phyloP scores from a whole-genome alignment of 1,140 invertebrate species.

The Dendrolimus punctatus region DNA sequence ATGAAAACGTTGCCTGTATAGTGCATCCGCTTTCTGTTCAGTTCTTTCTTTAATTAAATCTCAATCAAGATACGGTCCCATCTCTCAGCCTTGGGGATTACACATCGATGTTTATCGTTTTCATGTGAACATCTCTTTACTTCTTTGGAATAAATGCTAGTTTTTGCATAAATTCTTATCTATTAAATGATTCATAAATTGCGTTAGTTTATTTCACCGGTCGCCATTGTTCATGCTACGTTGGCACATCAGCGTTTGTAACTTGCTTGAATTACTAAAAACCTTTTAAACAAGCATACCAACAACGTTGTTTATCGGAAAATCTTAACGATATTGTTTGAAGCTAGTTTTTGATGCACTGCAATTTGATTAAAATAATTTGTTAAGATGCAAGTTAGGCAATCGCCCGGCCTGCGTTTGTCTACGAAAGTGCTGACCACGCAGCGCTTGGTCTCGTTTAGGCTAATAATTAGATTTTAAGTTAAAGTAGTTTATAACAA shows the following conservation, averaged over 20 bases:
- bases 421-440: too few relatives aligned
- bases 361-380: too few relatives aligned
- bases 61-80: slow-evolving; percentile 8
- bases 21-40: slow-evolving; percentile 5
- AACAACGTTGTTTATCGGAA: slow-evolving; percentile 25
- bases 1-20: background rate
- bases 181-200: slow-evolving; percentile 27
- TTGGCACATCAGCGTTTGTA: slow-evolving; percentile 40
- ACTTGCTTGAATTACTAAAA: slow-evolving; percentile 30
- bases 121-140: slow-evolving; percentile 9
- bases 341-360: too few relatives aligned
- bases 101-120: slow-evolving; percentile 7
- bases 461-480: too few relatives aligned
- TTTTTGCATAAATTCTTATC: slow-evolving; percentile 15
- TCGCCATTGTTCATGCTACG: slow-evolving; percentile 46
- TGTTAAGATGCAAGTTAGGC: too few relatives aligned
- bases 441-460: too few relatives aligned
- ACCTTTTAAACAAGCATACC: slow-evolving; percentile 28
- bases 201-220: slow-evolving; percentile 24
- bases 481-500: too few relatives aligned
- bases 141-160: slow-evolving; percentile 6
- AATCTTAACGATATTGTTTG: slow-evolving; percentile 46
- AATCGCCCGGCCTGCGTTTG: too few relatives aligned
- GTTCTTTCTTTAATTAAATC: slow-evolving; percentile 9
- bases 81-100: slow-evolving; percentile 10